Conservation (phyloP, 2,797 vertebrate species). For the Anolis apletophallus region DNA sequence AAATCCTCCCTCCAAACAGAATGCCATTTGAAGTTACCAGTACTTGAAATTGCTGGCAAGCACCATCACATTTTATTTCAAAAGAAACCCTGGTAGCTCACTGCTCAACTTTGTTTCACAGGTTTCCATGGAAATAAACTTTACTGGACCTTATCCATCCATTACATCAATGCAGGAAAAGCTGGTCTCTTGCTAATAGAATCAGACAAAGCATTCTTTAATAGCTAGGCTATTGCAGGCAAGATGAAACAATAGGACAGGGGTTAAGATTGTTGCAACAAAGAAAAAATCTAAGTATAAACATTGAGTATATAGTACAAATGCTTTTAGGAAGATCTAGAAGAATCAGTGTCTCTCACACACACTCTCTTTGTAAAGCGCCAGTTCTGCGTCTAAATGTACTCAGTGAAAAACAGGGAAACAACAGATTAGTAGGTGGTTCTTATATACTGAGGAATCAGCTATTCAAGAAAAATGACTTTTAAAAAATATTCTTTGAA, state of each 20-base stretch:
- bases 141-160: slow-evolving; percentile 9
- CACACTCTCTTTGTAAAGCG: too few species aligned
- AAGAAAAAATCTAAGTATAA: not conserved
- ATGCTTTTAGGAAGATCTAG: too few species aligned
- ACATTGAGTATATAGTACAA: too few species aligned
- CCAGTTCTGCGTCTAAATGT: not conserved
- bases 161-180: slow-evolving; percentile 6
- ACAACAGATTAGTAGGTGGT: not conserved
- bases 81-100: not conserved
- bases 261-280: not conserved
- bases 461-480: not conserved
- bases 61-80: not conserved
- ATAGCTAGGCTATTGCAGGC: not conserved
- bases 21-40: not conserved
- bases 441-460: not conserved
- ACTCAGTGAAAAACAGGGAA: not conserved
- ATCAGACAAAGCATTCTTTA: slow-evolving; percentile 6
- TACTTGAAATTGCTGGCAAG: slow-evolving; percentile 3
- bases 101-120: slow-evolving; percentile 21
- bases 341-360: too few species aligned
- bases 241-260: not conserved
- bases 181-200: not conserved
- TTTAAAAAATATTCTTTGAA: not conserved
- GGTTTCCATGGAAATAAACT: slow-evolving; percentile 43
- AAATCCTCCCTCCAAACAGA: not conserved